Conservation (phyloP, 1,140 invertebrate species). For the Leptonema lineaticorne region DNA sequence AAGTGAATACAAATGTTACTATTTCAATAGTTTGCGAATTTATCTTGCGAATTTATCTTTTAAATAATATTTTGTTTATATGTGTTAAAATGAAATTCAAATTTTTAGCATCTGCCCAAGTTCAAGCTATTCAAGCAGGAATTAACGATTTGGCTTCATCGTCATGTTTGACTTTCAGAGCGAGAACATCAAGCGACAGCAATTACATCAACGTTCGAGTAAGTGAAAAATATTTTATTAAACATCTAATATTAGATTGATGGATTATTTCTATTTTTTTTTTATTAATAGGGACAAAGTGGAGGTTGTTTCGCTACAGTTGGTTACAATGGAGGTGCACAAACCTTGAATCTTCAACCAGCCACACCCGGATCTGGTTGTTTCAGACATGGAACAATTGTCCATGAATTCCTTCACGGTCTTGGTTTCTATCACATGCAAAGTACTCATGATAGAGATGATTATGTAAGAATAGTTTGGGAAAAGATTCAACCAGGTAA, state of each 20-base stretch:
- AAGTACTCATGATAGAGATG: constrained; percentile 67
- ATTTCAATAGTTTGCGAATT: background rate
- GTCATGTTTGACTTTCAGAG: constrained; percentile 1
- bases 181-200: background rate
- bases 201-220: constrained; percentile 4
- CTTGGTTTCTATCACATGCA: constrained; percentile 75
- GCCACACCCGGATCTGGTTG: constrained; percentile 54
- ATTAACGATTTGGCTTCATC: background rate
- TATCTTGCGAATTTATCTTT: background rate
- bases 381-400: constrained; percentile 59
- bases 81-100: background rate
- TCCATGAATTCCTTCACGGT: constrained; percentile 70
- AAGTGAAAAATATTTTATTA: no score
- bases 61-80: no score
- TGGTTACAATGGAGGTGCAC: constrained; percentile 52
- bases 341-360: constrained; percentile 55
- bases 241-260: no score
- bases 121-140: constrained; percentile 1
- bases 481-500: constrained; percentile 64
- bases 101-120: constrained; percentile 8
- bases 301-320: constrained; percentile 58
- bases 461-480: constrained; percentile 66
- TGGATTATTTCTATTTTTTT: no score
- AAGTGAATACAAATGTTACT: background rate
- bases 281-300: constrained; percentile 49